These are phyloP conservation scores for Bombus waltoni DNA, from an alignment of 1,140 invertebrate species.

Conservation along the genomic window DNA sequence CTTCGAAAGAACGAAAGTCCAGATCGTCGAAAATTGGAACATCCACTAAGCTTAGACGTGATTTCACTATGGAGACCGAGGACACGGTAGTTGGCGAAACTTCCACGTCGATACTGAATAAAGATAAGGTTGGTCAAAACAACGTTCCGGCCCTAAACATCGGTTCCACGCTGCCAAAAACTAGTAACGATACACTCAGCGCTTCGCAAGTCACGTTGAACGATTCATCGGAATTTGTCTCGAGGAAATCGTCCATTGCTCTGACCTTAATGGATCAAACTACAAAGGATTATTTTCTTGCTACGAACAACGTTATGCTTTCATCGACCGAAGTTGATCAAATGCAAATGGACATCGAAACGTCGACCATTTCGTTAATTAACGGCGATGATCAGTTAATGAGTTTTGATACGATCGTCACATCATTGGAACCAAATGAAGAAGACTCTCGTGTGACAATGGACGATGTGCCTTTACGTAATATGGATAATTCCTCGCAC, in stretches of 20 bases:
- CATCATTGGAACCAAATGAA: not conserved
- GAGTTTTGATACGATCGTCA: not conserved
- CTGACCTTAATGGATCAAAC: no score
- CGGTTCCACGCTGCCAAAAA: not conserved
- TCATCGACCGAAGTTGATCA: not conserved
- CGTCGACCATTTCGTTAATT: not conserved
- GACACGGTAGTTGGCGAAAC: no score
- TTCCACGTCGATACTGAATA: no score
- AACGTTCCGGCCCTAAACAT: not conserved
- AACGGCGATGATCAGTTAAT: not conserved
- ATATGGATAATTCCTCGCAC: constrained; percentile 35
- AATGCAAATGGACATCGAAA: not conserved
- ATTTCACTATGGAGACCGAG: not conserved
- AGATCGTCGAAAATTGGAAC: not conserved
- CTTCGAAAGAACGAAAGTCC: not conserved
- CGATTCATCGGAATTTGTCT: not conserved
- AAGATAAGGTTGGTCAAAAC: no score
- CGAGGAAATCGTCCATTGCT: no score
- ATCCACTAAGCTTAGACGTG: no score
- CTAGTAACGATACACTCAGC: not conserved
- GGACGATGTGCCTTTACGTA: constrained; percentile 13
- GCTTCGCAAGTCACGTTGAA: not conserved
- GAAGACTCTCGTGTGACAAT: not conserved
- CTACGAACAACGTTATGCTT: not conserved
- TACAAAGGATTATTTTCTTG: not conserved